Conservation (phyloP, 2,888 invertebrate species). For the Tholera decimalis region DNA sequence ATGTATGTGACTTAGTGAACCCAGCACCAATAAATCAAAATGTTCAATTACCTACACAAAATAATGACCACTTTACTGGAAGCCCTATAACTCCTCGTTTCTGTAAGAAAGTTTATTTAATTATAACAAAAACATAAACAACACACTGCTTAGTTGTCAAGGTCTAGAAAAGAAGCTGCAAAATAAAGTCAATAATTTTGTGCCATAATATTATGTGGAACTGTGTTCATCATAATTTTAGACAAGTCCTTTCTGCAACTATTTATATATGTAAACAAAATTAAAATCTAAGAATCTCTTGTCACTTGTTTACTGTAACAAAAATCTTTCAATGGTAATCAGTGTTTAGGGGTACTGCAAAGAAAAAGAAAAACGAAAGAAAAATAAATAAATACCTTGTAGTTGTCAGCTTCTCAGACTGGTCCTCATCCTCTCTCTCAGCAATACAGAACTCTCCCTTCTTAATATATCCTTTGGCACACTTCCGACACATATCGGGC, state of each 20-base stretch:
- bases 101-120: slow-evolving; percentile 79
- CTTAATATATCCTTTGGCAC: slow-evolving; percentile 94
- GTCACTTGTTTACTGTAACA: neutral
- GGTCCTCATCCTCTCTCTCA: slow-evolving; percentile 87
- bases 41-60: slow-evolving; percentile 77
- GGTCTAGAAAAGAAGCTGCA: neutral
- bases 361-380: slow-evolving; percentile 46
- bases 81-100: slow-evolving; percentile 83
- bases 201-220: neutral
- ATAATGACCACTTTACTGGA: slow-evolving; percentile 65
- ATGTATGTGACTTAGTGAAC: neutral
- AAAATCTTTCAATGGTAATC: neutral
- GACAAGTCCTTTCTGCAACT: neutral
- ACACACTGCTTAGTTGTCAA: slow-evolving; percentile 7
- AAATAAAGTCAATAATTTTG: neutral
- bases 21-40: slow-evolving; percentile 76
- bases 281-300: neutral
- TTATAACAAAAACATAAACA: slow-evolving; percentile 53
- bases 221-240: no score
- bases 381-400: slow-evolving; percentile 77
- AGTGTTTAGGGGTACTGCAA: neutral
- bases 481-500: slow-evolving; percentile 97
- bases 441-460: slow-evolving; percentile 95
- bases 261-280: neutral
- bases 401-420: slow-evolving; percentile 77